These are phyloP conservation scores for Eurytoma californica DNA, from an alignment of 2,888 invertebrate genomes.

Conservation along the genomic window DNA sequence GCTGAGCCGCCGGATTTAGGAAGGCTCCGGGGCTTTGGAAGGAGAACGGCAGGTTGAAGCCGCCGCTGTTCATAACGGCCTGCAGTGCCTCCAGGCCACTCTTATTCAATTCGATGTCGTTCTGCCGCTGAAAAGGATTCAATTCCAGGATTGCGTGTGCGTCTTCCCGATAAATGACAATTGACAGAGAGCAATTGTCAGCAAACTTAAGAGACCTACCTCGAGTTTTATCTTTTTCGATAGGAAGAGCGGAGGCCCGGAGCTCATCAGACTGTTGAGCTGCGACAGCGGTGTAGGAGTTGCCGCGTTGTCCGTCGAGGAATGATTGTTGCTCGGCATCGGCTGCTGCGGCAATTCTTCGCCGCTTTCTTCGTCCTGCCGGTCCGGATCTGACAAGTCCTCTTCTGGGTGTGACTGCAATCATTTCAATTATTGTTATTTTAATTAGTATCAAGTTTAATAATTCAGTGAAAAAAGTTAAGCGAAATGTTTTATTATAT, in stretches of 20 bases:
- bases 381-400: slow-evolving; percentile 77
- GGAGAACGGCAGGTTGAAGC: slow-evolving; percentile 77
- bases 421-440: slow-evolving; percentile 16
- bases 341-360: slow-evolving; percentile 73
- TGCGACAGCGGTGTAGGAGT: slow-evolving; percentile 73
- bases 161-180: too few relatives aligned
- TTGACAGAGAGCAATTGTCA: too few relatives aligned
- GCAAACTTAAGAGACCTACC: slow-evolving; percentile 62
- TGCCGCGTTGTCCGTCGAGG: slow-evolving; percentile 64
- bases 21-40: slow-evolving; percentile 76
- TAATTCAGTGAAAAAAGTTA: too few relatives aligned
- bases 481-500: too few relatives aligned
- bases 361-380: slow-evolving; percentile 77
- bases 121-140: slow-evolving; percentile 7
- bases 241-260: slow-evolving; percentile 77
- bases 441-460: too few relatives aligned
- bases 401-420: slow-evolving; percentile 79
- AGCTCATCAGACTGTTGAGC: slow-evolving; percentile 78
- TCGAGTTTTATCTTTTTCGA: slow-evolving; percentile 71
- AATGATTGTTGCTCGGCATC: slow-evolving; percentile 67
- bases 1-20: slow-evolving; percentile 74
- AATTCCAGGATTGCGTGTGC: too few relatives aligned
- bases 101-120: slow-evolving; percentile 67
- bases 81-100: slow-evolving; percentile 69
- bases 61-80: slow-evolving; percentile 66